Evolutionary conservation across 2,797 vertebrate genomes (phyloP).

Genomic region (Pantherophis alleghaniensis): DNA sequence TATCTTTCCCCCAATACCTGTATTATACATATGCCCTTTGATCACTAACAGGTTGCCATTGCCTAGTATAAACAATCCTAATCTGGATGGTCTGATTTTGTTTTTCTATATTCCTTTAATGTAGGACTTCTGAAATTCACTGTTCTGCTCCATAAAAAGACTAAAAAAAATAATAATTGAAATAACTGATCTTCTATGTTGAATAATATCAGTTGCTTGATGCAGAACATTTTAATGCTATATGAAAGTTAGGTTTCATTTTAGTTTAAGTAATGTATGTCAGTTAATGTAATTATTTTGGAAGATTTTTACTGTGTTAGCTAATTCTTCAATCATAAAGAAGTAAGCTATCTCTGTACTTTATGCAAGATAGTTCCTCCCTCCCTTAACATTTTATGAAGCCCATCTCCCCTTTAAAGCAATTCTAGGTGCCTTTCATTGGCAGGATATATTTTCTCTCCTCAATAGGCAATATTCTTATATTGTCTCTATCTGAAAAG

Average conservation of each 20-base stretch:
- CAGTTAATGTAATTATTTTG: neutral
- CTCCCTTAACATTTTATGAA: too few relatives aligned
- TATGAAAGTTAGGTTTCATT: neutral
- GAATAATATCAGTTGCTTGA: neutral
- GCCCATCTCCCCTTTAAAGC: too few relatives aligned
- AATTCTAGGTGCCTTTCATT: neutral
- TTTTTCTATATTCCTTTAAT: neutral
- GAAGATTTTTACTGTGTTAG: neutral
- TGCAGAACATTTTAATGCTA: neutral
- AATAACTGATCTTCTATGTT: neutral
- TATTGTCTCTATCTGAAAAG: neutral
- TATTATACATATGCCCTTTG: neutral
- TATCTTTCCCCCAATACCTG: neutral
- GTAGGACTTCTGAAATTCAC: too few relatives aligned
- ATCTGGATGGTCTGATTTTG: neutral
- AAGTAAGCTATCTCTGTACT: neutral
- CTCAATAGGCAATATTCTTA: neutral
- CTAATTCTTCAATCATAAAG: neutral
- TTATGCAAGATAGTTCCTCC: neutral
- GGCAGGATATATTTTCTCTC: neutral
- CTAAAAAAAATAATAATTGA: neutral
- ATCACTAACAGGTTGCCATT: neutral
- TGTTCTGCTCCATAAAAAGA: neutral
- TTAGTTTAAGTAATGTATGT: neutral
- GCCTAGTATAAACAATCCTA: neutral